Evolutionary conservation across 2,888 invertebrate genomes (phyloP).

Genomic region (Glyphotaelius pellucidus): DNA sequence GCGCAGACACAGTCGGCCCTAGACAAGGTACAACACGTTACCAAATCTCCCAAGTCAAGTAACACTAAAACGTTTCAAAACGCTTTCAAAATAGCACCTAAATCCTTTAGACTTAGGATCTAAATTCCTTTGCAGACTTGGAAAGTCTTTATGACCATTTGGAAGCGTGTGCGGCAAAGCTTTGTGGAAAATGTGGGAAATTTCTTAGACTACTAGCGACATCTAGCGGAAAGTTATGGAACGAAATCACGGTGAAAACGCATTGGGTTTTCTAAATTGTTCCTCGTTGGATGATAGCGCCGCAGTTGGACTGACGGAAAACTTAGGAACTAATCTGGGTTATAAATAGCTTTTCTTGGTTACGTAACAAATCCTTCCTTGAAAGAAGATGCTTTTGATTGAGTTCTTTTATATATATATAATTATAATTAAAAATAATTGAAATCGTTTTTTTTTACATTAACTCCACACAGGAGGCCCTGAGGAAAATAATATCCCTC

Average conservation of each 20-base stretch:
- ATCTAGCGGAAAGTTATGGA: constrained; percentile 39
- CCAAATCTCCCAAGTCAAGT: neutral
- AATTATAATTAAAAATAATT: neutral
- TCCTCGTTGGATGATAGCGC: neutral
- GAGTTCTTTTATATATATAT: neutral
- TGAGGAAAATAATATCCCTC: too few species aligned
- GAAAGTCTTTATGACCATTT: neutral
- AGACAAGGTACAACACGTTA: constrained; percentile 13
- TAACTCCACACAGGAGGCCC: too few species aligned
- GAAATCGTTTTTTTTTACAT: too few species aligned
- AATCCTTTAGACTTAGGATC: neutral
- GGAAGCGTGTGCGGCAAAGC: neutral
- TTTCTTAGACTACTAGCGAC: neutral
- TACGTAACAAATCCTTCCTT: neutral
- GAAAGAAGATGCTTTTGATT: neutral
- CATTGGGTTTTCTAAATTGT: neutral
- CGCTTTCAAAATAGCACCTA: neutral
- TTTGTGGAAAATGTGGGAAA: neutral
- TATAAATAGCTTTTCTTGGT: neutral
- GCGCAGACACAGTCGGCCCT: neutral
- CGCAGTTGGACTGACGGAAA: neutral
- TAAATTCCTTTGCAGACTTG: constrained; percentile 8
- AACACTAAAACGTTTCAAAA: neutral
- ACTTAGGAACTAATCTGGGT: neutral
- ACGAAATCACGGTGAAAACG: constrained; percentile 29